Evolutionary conservation across 2,797 vertebrate genomes (phyloP).

Genomic region (Antrozous pallidus): DNA sequence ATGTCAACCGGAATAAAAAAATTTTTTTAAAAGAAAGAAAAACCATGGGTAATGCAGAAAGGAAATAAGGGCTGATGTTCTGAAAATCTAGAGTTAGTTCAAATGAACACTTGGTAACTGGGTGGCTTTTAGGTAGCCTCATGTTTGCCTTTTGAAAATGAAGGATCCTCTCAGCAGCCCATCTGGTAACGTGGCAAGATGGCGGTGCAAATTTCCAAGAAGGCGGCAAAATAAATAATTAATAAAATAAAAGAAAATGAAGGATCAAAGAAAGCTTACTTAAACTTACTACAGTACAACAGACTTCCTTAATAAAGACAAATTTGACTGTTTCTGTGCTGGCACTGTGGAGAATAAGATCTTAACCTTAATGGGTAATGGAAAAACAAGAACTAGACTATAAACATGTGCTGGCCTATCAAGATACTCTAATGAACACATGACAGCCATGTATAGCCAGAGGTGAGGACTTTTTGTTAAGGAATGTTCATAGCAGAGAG

Average conservation of each 20-base stretch:
- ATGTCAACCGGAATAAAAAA: neutral
- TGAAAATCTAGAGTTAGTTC: conserved; percentile 15
- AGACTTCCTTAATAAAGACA: conserved; percentile 8
- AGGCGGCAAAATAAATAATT: neutral
- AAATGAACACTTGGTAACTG: neutral
- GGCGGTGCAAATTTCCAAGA: neutral
- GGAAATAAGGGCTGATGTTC: neutral
- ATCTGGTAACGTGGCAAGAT: neutral
- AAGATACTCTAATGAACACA: neutral
- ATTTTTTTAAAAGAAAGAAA: neutral
- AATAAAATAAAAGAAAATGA: neutral
- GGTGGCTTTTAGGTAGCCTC: neutral
- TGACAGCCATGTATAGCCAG: neutral
- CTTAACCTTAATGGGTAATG: neutral
- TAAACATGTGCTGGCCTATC: neutral
- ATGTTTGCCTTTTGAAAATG: neutral
- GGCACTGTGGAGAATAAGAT: neutral
- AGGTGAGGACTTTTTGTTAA: neutral
- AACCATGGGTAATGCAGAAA: neutral
- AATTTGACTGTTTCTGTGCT: neutral
- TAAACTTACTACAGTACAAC: neutral
- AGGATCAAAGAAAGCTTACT: neutral
- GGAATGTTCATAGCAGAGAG: neutral
- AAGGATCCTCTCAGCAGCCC: neutral
- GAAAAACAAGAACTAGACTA: neutral